A percentile compares a stretch with the other conserved stretches of the same genome.
Conservation (phyloP, 2,888 invertebrate species). For the Tachina lurida region DNA sequence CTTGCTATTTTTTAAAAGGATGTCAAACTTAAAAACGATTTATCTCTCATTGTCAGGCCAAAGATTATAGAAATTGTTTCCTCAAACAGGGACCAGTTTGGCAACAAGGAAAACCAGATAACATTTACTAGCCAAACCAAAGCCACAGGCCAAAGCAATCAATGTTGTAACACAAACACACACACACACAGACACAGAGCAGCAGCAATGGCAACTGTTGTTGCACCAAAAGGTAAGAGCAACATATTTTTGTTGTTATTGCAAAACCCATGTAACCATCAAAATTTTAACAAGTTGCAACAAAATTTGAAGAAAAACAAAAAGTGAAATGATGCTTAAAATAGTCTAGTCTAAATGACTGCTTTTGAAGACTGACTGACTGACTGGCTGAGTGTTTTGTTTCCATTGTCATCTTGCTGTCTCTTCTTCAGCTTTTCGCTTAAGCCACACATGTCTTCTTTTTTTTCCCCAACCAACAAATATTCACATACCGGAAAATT, state of each 20-base stretch:
- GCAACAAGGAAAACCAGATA: slow-evolving; percentile 45
- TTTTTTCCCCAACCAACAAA: not conserved
- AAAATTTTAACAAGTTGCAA: slow-evolving; percentile 15
- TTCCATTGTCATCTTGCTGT: not conserved
- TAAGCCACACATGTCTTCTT: not conserved
- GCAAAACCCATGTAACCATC: slow-evolving; percentile 21
- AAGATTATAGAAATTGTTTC: slow-evolving; percentile 47
- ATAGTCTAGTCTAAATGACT: slow-evolving; percentile 10
- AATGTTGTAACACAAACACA: slow-evolving; percentile 22
- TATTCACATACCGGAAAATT: slow-evolving; percentile 43
- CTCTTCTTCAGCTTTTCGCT: slow-evolving; percentile 19
- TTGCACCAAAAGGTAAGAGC: slow-evolving; percentile 13
- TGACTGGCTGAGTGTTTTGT: not conserved
- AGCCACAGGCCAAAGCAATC: slow-evolving; percentile 55
- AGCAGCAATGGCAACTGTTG: not conserved
- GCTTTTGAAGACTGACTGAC: not conserved
- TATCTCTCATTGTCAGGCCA: slow-evolving; percentile 55
- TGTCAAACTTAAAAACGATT: slow-evolving; percentile 46
- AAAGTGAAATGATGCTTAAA: slow-evolving; percentile 24
- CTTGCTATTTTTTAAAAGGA: slow-evolving; percentile 33
- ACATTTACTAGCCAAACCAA: slow-evolving; percentile 20
- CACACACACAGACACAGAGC: not conserved
- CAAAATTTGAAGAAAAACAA: not conserved
- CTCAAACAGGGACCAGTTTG: slow-evolving; percentile 41
- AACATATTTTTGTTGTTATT: not conserved